A percentile compares a stretch with the other conserved stretches of the same genome.
Evolutionary conservation across 2,797 vertebrate species (phyloP).

Genomic region (Sphenopsis melanotis): DNA sequence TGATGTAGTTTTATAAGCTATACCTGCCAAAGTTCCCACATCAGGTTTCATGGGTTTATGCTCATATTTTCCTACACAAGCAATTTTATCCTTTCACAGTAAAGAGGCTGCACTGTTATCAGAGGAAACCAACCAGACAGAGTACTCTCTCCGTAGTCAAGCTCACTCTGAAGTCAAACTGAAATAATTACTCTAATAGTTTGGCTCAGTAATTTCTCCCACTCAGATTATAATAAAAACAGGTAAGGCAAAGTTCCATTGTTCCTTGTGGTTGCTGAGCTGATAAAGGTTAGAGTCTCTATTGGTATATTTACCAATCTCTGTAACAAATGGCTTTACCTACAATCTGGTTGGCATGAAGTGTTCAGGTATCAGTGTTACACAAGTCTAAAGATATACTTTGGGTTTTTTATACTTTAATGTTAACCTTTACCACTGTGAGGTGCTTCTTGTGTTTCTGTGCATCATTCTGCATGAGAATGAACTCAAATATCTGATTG

Average conservation of each 20-base stretch:
- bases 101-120: not conserved
- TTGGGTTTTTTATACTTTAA: not conserved
- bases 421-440: not conserved
- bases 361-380: not conserved
- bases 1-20: not conserved
- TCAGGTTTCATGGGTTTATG: not conserved
- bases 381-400: not conserved
- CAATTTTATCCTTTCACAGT: not conserved
- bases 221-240: not conserved
- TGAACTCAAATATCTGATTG: not conserved
- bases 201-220: not conserved
- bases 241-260: not conserved
- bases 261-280: not conserved
- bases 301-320: not conserved
- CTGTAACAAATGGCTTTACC: not conserved
- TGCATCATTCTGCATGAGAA: not conserved
- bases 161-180: not conserved
- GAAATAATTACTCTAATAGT: not conserved
- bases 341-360: not conserved
- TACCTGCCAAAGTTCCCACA: not conserved
- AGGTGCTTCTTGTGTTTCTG: not conserved
- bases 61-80: slow-evolving; percentile 30
- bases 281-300: not conserved
- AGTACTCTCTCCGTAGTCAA: not conserved
- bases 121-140: slow-evolving; percentile 2